These are phyloP conservation scores for Clarias batrachus DNA, from an alignment of 2,113 vertebrate genomes.

Conservation along the genomic window DNA sequence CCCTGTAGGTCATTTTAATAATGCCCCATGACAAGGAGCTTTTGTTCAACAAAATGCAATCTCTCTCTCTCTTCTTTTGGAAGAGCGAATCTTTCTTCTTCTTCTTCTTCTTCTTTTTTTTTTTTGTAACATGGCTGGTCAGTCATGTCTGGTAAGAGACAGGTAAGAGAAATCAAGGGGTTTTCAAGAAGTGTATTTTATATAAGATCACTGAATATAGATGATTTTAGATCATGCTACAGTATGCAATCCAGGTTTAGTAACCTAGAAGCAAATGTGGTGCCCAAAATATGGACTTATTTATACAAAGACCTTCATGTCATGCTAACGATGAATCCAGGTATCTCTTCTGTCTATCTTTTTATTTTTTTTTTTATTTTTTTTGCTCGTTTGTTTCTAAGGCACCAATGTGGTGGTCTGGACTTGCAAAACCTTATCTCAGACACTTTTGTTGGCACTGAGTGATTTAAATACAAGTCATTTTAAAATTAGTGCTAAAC, in stretches of 20 bases:
- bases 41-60: constrained; percentile 54
- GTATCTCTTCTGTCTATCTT: background rate
- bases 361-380: background rate
- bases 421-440: background rate
- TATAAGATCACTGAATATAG: background rate
- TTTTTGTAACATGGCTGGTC: background rate
- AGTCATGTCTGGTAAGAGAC: constrained; percentile 35
- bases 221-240: background rate
- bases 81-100: constrained; percentile 22
- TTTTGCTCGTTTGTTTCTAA: no score
- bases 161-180: background rate
- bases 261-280: background rate
- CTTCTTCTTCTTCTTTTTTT: background rate
- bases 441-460: background rate
- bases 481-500: background rate
- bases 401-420: background rate
- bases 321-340: background rate
- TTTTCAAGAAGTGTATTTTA: constrained; percentile 3
- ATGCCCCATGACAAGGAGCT: constrained; percentile 57
- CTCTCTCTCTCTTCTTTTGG: constrained; percentile 43
- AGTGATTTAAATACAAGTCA: no score
- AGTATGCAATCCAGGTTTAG: background rate
- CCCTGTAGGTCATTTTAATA: constrained; percentile 69
- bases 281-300: background rate
- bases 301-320: background rate